Base-by-base conservation (phyloP, 2,888 invertebrate genomes). In the Drosophila dives region DNA sequence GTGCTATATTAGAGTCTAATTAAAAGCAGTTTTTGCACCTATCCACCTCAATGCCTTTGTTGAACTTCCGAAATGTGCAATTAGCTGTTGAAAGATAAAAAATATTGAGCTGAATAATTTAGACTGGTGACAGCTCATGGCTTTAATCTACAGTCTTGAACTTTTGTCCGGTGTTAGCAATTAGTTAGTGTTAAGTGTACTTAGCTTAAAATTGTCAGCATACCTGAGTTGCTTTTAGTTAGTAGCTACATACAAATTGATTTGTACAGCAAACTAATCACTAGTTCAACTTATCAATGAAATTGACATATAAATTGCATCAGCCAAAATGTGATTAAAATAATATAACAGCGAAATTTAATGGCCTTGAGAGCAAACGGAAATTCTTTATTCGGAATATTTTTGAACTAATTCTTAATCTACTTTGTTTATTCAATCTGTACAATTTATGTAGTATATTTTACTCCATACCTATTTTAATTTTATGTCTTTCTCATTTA, bases 281-380 rank as follows among this genome's bases (percentile, higher is more conserved):
- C 54, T 64, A 61, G 59, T 62, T 75, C 71, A 66, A 26, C 17
- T n/a, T 45, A 45, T 55, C 53, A 50, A 77, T 59, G 90, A 64
- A 85, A 85, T 89, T 73, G 85, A 38, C 88, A 87, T 80, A 87
- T 75, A 45, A 75, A 89, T 89, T 89, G 67, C 89, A 72, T 85
- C 90, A 85, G 85, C 79, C 75, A 11, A 29, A 49, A 53, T 15
- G 67, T 71, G 72, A 86, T 74, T 70, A 74, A 62, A 55, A 53
- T 65, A 60, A 62, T 54, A 33, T 20, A 61, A 49, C 33, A 75
- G 54, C 64, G 42, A 82, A 82, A 64, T 84, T 51, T 51, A 45
- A 61, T 15, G 49, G 59, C 68, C 66, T 73, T 67, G 71, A 29
- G 11, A 15, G 42, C 29, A 38, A 34, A 20, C 29, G 42, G 38